Evolutionary conservation across 2,888 invertebrate genomes (phyloP).

Genomic region (Drosophila kanekoi): DNA sequence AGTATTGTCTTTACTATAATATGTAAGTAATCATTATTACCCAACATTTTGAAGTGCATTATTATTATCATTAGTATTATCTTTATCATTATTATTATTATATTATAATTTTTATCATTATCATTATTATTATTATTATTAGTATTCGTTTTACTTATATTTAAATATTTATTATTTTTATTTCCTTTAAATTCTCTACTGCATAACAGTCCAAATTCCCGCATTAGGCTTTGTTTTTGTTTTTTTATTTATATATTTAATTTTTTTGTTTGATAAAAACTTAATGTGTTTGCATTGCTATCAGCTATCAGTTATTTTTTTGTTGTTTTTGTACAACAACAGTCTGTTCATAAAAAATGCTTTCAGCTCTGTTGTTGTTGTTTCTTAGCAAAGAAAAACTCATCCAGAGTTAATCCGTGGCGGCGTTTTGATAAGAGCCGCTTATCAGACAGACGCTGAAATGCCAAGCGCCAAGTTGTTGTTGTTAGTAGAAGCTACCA

Average conservation of each 20-base stretch:
- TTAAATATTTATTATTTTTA: not conserved
- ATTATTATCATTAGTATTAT: no score
- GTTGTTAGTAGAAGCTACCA: conserved; percentile 39
- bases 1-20: no score
- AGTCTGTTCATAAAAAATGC: conserved; percentile 4
- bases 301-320: conserved; percentile 31
- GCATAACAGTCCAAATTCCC: not conserved
- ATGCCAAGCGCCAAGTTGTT: conserved; percentile 50
- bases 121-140: not conserved
- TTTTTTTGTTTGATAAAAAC: conserved; percentile 24
- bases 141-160: no score
- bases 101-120: no score
- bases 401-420: conserved; percentile 69
- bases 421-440: conserved; percentile 64
- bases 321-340: conserved; percentile 1
- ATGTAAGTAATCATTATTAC: no score
- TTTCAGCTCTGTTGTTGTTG: conserved; percentile 13
- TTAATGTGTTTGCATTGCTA: conserved; percentile 49
- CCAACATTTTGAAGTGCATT: no score
- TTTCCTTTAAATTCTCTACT: not conserved
- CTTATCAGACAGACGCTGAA: conserved; percentile 54
- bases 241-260: not conserved
- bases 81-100: not conserved
- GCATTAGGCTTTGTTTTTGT: not conserved
- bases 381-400: conserved; percentile 51